Evolutionary conservation across 1,140 invertebrate genomes (phyloP).

Genomic region (Hesperophylax magnus): DNA sequence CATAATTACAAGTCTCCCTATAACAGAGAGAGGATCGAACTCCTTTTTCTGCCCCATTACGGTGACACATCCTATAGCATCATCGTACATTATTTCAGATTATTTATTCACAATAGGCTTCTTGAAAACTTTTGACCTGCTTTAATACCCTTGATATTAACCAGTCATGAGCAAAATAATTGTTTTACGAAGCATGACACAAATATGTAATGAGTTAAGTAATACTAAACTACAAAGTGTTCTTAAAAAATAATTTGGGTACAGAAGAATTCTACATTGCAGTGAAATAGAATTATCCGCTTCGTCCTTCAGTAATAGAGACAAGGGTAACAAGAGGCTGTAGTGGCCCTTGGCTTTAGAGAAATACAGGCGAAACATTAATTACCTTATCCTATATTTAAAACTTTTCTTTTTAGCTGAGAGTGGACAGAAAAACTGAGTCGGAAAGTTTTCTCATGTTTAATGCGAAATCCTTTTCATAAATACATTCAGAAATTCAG

Average conservation of each 20-base stretch:
- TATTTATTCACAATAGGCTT: too few relatives aligned
- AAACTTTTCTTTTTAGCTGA: conserved; percentile 41
- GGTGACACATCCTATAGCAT: too few relatives aligned
- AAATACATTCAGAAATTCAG: conserved; percentile 47
- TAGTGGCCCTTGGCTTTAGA: conserved; percentile 7
- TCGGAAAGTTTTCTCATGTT: conserved; percentile 51
- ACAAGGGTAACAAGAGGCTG: conserved; percentile 4
- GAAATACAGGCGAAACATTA: conserved; percentile 28
- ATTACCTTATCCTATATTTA: conserved; percentile 39
- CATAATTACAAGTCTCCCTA: too few relatives aligned
- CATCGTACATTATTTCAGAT: too few relatives aligned
- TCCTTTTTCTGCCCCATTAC: too few relatives aligned
- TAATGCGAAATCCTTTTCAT: conserved; percentile 54
- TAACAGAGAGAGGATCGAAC: too few relatives aligned
- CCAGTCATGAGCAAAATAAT: too few relatives aligned
- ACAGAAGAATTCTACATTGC: not conserved
- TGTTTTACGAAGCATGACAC: too few relatives aligned
- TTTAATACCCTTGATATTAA: too few relatives aligned
- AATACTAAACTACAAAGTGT: not conserved
- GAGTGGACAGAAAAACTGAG: conserved; percentile 32
- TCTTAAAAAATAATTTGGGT: not conserved
- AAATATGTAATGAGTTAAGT: too few relatives aligned
- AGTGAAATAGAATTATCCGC: conserved; percentile 2
- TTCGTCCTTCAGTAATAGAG: conserved; percentile 16
- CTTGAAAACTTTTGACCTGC: too few relatives aligned